These are phyloP conservation scores for Xestia c-nigrum DNA, from an alignment of 2,888 invertebrate species.

Conservation along the genomic window DNA sequence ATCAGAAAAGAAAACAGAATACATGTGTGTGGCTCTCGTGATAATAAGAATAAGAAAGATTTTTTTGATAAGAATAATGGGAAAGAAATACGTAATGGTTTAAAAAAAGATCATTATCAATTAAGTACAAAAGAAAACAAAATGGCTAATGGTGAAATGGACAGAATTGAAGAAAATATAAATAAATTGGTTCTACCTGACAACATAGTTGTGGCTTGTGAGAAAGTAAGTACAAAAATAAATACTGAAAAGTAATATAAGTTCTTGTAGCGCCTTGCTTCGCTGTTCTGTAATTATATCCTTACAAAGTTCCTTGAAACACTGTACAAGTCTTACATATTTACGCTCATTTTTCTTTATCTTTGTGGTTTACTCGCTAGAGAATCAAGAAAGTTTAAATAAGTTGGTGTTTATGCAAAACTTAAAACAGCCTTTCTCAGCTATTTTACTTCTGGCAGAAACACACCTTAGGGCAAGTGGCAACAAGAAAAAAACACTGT, in stretches of 20 bases:
- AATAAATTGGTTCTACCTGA: conserved; percentile 67
- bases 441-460: neutral
- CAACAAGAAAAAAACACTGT: too few relatives aligned
- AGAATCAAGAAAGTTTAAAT: conserved; percentile 21
- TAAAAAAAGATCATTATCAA: conserved; percentile 55
- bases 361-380: neutral
- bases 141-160: conserved; percentile 35
- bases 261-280: conserved; percentile 9
- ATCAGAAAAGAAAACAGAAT: conserved; percentile 64
- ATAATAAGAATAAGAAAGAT: conserved; percentile 50
- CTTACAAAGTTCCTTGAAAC: conserved; percentile 29
- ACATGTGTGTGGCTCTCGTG: conserved; percentile 72
- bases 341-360: conserved; percentile 28
- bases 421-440: neutral
- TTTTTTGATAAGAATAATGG: conserved; percentile 21
- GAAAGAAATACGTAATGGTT: conserved; percentile 28
- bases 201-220: conserved; percentile 57
- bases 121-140: conserved; percentile 46
- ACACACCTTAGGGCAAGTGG: neutral
- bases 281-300: conserved; percentile 10
- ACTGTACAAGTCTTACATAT: conserved; percentile 11
- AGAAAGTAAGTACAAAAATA: conserved; percentile 68
- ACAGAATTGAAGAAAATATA: conserved; percentile 51
- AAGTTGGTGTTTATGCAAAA: neutral
- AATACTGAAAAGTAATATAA: conserved; percentile 24